Evolutionary conservation across 2,113 vertebrate species (phyloP).

Genomic region (Rhea americana): DNA sequence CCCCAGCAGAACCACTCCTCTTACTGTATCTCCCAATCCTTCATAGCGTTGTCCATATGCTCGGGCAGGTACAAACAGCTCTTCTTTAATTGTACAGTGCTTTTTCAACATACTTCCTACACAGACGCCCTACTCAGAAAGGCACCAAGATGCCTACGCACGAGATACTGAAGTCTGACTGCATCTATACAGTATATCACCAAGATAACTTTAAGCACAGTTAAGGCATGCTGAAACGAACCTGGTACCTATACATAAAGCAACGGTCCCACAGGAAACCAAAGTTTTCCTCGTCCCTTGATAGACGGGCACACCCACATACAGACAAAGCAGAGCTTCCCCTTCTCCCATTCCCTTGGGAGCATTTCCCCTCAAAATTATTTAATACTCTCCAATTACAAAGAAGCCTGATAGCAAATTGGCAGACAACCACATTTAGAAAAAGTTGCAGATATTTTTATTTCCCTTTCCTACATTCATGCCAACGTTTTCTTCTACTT

Average conservation of each 20-base stretch:
- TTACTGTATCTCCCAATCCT: no score
- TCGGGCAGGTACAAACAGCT: accelerated
- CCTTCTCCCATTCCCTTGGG: accelerated
- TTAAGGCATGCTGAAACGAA: accelerated
- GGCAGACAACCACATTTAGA: neutral
- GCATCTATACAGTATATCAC: accelerated
- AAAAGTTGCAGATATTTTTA: neutral
- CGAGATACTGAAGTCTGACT: neutral
- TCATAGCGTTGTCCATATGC: accelerated
- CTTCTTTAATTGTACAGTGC: accelerated
- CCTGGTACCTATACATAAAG: neutral
- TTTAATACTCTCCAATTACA: neutral
- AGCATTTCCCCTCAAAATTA: neutral
- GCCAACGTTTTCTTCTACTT: neutral
- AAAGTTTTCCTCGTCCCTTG: accelerated
- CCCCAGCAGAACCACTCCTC: neutral
- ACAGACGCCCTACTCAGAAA: neutral
- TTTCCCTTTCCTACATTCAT: neutral
- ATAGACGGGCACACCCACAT: accelerated
- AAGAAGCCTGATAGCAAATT: neutral
- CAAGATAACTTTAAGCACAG: accelerated
- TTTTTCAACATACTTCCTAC: no score
- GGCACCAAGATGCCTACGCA: neutral
- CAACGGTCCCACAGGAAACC: neutral
- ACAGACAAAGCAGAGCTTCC: neutral